Percentiles rank a stretch among this genome's conserved stretches.
These are phyloP conservation scores for Oligia strigilis DNA, from an alignment of 2,888 invertebrate genomes.

Conservation along the genomic window DNA sequence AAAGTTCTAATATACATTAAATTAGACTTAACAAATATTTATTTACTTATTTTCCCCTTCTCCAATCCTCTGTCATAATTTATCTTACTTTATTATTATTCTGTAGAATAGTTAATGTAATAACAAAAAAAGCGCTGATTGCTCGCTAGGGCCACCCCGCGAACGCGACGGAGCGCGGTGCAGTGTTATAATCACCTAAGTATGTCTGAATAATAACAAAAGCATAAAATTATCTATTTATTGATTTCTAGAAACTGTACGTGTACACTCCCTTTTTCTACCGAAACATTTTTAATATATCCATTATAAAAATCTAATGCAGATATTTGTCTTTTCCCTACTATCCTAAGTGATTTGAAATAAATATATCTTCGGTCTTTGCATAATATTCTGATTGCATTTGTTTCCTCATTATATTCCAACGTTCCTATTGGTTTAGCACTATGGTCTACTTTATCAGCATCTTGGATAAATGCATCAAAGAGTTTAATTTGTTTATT, in stretches of 20 bases:
- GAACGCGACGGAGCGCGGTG: background rate
- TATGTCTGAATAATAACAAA: constrained; percentile 25
- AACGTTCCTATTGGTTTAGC: constrained; percentile 90
- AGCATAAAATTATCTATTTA: constrained; percentile 64
- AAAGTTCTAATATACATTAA: constrained; percentile 51
- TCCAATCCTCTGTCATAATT: constrained; percentile 1
- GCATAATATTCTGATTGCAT: constrained; percentile 92
- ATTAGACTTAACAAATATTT: constrained; percentile 37
- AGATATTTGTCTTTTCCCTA: constrained; percentile 93
- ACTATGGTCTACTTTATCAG: constrained; percentile 63
- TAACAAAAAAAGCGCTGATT: too few species aligned
- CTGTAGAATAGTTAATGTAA: background rate
- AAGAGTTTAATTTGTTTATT: constrained; percentile 91
- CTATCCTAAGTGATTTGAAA: constrained; percentile 92
- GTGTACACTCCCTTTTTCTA: constrained; percentile 77
- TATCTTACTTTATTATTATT: background rate
- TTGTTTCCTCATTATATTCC: constrained; percentile 90
- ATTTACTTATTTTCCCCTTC: constrained; percentile 35
- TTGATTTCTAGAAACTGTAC: constrained; percentile 79
- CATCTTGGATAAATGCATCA: constrained; percentile 85
- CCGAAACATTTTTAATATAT: constrained; percentile 92
- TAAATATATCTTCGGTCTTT: constrained; percentile 92
- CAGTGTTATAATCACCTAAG: background rate
- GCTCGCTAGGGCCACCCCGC: background rate
- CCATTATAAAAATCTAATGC: constrained; percentile 97